Evolutionary conservation across 2,888 invertebrate species (phyloP).

Genomic region (Sialis fuliginosa): DNA sequence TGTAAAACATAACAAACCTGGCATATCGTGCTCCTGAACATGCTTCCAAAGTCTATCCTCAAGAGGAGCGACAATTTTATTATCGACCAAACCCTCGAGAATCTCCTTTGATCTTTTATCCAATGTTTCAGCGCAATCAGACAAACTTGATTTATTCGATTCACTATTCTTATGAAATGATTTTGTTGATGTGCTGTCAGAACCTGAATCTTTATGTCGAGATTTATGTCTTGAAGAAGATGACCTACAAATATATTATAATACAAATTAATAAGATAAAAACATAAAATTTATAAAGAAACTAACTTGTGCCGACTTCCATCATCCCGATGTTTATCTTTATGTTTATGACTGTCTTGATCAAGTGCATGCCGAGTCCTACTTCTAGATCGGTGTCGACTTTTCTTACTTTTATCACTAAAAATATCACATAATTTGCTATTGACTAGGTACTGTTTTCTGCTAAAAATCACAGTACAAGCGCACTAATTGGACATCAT

Average conservation of each 20-base stretch:
- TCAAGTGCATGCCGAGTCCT: slow-evolving; percentile 1
- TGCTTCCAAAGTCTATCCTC: slow-evolving; percentile 35
- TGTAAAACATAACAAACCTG: slow-evolving; percentile 13
- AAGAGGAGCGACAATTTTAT: slow-evolving; percentile 26
- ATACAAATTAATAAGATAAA: not conserved
- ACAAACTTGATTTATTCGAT: slow-evolving; percentile 6
- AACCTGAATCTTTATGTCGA: slow-evolving; percentile 3
- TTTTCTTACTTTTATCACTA: slow-evolving; percentile 1
- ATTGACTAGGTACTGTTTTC: too few species aligned
- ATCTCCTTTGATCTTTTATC: slow-evolving; percentile 27
- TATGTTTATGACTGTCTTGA: slow-evolving; percentile 1
- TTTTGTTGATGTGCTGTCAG: not conserved
- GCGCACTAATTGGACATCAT: too few species aligned
- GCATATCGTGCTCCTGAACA: slow-evolving; percentile 24
- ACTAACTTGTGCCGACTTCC: slow-evolving; percentile 3
- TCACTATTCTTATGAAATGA: not conserved
- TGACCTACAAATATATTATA: slow-evolving; percentile 1
- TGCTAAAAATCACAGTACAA: too few species aligned
- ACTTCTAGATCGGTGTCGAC: slow-evolving; percentile 3
- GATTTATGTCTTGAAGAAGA: slow-evolving; percentile 2
- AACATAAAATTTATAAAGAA: not conserved
- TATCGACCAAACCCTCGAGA: slow-evolving; percentile 24
- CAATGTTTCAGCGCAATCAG: slow-evolving; percentile 18
- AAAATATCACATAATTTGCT: too few species aligned
- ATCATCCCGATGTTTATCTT: slow-evolving; percentile 3